These are phyloP conservation scores for Phaetusa simplex DNA, from an alignment of 2,113 vertebrate genomes.

Conservation along the genomic window DNA sequence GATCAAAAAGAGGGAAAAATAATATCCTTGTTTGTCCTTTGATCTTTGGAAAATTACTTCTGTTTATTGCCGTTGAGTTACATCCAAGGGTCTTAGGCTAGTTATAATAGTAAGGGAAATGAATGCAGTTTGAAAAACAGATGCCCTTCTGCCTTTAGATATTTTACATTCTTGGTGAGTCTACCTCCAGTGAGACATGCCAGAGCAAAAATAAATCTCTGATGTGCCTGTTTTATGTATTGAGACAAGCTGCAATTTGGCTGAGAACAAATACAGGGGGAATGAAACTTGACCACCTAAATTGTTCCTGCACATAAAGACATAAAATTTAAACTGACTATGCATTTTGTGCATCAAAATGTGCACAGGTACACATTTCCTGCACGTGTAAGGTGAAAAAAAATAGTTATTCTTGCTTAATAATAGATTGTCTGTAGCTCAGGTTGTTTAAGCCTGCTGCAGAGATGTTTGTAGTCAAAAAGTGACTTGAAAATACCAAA, in stretches of 20 bases:
- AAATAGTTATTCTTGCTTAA: neutral
- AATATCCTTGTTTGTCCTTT: neutral
- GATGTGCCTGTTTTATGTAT: neutral
- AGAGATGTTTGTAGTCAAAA: neutral
- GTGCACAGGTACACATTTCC: neutral
- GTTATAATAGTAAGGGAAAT: conserved; percentile 5
- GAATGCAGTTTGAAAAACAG: conserved; percentile 17
- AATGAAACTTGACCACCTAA: neutral
- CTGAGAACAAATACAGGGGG: neutral
- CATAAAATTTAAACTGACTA: neutral
- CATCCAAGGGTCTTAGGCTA: neutral
- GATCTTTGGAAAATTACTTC: neutral
- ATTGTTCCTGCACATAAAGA: neutral
- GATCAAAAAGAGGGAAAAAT: conserved; percentile 4
- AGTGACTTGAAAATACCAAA: neutral
- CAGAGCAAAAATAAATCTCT: conserved; percentile 5
- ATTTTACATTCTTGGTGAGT: neutral
- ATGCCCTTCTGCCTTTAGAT: conserved; percentile 11
- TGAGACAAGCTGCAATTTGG: neutral
- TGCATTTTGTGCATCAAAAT: neutral
- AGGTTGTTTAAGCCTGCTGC: neutral
- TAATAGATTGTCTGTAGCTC: neutral
- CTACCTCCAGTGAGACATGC: neutral
- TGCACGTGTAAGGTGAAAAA: neutral
- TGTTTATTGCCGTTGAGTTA: neutral